Evolutionary conservation across 2,797 vertebrate species (phyloP), one percentile per base, ranked within the genome.

Genomic region (Serranus cabrilla): DNA sequence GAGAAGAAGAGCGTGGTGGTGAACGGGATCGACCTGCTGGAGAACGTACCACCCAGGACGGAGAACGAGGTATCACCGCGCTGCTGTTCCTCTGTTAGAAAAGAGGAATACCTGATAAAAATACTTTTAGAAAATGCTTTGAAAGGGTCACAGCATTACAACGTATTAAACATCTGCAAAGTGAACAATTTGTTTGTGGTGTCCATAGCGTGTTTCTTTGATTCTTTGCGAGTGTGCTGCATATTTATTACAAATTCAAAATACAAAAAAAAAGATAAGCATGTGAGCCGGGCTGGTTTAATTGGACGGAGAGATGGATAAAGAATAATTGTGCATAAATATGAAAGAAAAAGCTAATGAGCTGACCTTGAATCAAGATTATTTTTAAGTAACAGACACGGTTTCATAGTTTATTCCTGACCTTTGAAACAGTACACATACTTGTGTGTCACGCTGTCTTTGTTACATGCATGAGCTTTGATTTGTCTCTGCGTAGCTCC

Each of bases 1-100:
- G 97, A 99, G 70, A 99, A 99, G 93, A 99, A 96, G 83, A 96
- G 95, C 0, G 91, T 97, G 1, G 96, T 99, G 1, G 98, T 99
- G n/a, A 99, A 99, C 0, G 98, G 98, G 27, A 98, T 99, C 5
- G 98, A 99, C 91, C 95, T 99, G 73, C 93, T 99, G 89, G 98
- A 99, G 91, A 99, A 99, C 0, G 96, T 99, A 42, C 98, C 98
- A 0, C 98, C 98, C 56, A 94, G 97, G 84, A 99, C 98, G 0
- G 98, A 99, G 92, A 99, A 99, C 0, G 98, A 99, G 96, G 98
- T 92, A 56, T 18, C 47, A 42, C 13, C 4, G 40, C 37, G 8
- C 16, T 61, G 27, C 6, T 59, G 43, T 11, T 50, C 4, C 8
- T 50, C 5, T 40, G 7, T 46, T 40, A 20, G 20, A 42, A 13